phyloP scores from a whole-genome alignment of 2,113 vertebrate species.

The Garra rufa region DNA sequence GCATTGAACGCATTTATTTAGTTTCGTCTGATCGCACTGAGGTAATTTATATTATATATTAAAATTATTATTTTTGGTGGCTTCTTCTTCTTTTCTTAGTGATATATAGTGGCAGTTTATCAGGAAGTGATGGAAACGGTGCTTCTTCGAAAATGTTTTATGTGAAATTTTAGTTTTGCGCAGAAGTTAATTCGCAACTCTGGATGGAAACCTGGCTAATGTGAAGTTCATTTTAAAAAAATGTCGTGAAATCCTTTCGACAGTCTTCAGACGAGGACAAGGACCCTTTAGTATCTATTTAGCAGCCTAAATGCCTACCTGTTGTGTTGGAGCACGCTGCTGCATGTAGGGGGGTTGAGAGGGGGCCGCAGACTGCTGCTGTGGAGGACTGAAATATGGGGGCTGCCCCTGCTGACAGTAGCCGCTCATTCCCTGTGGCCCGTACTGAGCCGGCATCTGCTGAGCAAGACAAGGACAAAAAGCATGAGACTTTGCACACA shows the following conservation, averaged over 20 bases:
- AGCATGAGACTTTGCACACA: background rate
- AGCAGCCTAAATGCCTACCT: constrained; percentile 77
- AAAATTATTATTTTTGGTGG: too few relatives aligned
- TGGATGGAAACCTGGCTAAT: too few relatives aligned
- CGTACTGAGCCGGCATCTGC: constrained; percentile 90
- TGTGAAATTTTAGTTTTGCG: too few relatives aligned
- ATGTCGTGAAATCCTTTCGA: background rate
- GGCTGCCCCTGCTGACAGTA: constrained; percentile 92
- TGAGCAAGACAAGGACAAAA: constrained; percentile 42
- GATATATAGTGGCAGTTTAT: too few relatives aligned
- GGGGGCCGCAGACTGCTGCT: constrained; percentile 84
- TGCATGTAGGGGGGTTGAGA: constrained; percentile 86
- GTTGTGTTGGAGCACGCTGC: constrained; percentile 86
- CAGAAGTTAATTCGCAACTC: too few relatives aligned
- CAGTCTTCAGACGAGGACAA: background rate
- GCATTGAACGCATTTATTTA: too few relatives aligned
- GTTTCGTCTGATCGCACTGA: too few relatives aligned
- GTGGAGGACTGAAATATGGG: constrained; percentile 89
- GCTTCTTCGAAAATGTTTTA: too few relatives aligned
- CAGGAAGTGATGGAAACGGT: too few relatives aligned
- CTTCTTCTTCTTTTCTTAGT: too few relatives aligned
- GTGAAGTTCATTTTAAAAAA: background rate
- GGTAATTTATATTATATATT: too few relatives aligned
- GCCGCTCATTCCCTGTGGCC: constrained; percentile 83
- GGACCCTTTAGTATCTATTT: background rate